Conservation (phyloP, 2,888 invertebrate genomes). For the Encarsia formosa region DNA sequence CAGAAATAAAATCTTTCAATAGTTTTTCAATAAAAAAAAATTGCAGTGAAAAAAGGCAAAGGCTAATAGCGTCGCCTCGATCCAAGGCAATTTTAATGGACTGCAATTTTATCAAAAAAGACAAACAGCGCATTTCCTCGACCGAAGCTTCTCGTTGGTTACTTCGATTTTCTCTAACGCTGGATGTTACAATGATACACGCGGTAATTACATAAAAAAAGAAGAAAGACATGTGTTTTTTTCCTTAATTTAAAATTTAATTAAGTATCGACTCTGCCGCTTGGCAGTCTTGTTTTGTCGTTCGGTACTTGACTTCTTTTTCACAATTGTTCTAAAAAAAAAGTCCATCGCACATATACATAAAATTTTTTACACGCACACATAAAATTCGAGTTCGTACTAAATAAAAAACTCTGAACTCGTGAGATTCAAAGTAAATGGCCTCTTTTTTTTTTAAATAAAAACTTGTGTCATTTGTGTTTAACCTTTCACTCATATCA, state of each 20-base stretch:
- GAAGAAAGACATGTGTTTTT: slow-evolving; percentile 13
- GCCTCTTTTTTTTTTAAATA: slow-evolving; percentile 8
- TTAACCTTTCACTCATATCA: slow-evolving; percentile 1
- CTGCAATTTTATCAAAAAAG: too few species aligned
- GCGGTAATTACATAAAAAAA: slow-evolving; percentile 5
- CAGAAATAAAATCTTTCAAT: too few species aligned
- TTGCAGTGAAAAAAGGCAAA: slow-evolving; percentile 8
- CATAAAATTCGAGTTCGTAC: slow-evolving; percentile 17
- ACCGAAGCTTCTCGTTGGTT: slow-evolving; percentile 8
- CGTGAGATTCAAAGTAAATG: slow-evolving; percentile 24
- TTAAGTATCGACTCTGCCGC: slow-evolving; percentile 30
- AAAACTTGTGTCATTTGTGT: neutral
- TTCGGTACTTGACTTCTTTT: slow-evolving; percentile 11
- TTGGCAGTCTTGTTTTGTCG: slow-evolving; percentile 22
- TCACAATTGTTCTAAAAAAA: slow-evolving; percentile 15
- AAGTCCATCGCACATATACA: slow-evolving; percentile 17
- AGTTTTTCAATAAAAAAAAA: slow-evolving; percentile 4
- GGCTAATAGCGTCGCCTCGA: slow-evolving; percentile 14
- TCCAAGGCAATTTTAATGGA: slow-evolving; percentile 16
- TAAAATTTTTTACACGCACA: slow-evolving; percentile 5
- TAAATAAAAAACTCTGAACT: slow-evolving; percentile 17
- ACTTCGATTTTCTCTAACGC: slow-evolving; percentile 18
- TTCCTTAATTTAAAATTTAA: slow-evolving; percentile 23
- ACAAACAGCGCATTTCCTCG: slow-evolving; percentile 16
- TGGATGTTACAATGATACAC: neutral